A percentile compares a stretch with the other conserved stretches of the same genome.
Evolutionary conservation across 2,113 vertebrate species (phyloP).

Genomic region (Mellivora capensis): DNA sequence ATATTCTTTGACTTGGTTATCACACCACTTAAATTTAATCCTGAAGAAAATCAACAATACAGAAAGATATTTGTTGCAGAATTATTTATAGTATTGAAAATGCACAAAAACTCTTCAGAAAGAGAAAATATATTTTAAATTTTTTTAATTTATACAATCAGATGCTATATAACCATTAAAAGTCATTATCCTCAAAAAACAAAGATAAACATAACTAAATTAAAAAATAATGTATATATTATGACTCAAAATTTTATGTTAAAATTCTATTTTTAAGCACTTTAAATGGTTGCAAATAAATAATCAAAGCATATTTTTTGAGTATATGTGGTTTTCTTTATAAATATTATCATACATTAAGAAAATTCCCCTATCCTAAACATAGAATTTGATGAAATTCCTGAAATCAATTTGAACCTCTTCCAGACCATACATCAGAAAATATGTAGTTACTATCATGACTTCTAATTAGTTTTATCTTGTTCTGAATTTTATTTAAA

Average conservation of each 20-base stretch:
- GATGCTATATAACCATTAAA: background rate
- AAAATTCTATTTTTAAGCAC: background rate
- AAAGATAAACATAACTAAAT: background rate
- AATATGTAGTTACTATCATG: background rate
- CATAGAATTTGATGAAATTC: background rate
- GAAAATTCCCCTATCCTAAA: background rate
- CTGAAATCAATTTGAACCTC: background rate
- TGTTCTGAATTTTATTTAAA: background rate
- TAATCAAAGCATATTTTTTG: background rate
- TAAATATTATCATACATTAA: background rate
- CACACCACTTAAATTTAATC: background rate
- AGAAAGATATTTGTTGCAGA: background rate
- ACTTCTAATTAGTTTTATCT: background rate
- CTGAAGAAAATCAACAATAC: background rate
- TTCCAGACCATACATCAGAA: background rate
- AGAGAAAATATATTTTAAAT: background rate
- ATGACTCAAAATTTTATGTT: background rate
- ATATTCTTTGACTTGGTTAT: background rate
- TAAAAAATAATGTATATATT: background rate
- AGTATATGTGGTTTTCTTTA: background rate
- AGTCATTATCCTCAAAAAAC: background rate
- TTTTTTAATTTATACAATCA: background rate
- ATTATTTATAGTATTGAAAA: background rate
- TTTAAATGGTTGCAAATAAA: background rate
- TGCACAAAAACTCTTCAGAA: background rate